Base-by-base conservation (phyloP, 2,888 invertebrate genomes). In the Pilophorus perplexus region DNA sequence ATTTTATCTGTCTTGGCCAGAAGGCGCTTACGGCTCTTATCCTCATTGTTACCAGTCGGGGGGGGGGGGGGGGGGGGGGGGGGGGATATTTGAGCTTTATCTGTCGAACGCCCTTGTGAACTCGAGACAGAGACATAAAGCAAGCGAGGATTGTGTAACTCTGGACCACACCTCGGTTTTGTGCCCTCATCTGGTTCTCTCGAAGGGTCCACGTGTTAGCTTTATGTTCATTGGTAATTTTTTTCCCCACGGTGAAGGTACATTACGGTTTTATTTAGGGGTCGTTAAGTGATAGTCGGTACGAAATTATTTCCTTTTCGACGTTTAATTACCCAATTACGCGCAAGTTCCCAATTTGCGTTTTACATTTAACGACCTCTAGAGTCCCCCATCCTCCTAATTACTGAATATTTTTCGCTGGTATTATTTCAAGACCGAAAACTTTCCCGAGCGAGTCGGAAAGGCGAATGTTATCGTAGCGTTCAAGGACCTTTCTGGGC, bases 41-140 rank as follows among this genome's bases (percentile, higher is more conserved):
- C 6, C 33, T 12, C 33, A 33, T 33, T 33, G 33, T 33, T 33
- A 6, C 33, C 6, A 33, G 6, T 33, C 33, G 6, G 12, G 33
- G 12, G 6, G 33, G 33, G 33, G 12, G 33, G 33, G 12, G 6
- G 6, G 33, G 33, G 6, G 6, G 33, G 33, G 33, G 33, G 12
- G 33, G 6, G 6, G 14, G 52, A 52, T 52, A 52, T 16, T 28
- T 18, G 52, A 52, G 52, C 52, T 52, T 52, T 52, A 52, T 52
- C 52, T 52, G 10, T 28, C 27, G 52, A 52, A 52, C 52, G 52
- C 52, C 52, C 52, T 52, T 52, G 52, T 52, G 52, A 25, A 52
- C 27, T 28, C 52, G 52, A 52, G 52, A 52, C 52, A 28, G 52
- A 52, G 52, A 52, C 52, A 52, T 52, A 52, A 52, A 52, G 52